Evolutionary conservation across 1,140 invertebrate species (phyloP).

Genomic region (Galleria mellonella): DNA sequence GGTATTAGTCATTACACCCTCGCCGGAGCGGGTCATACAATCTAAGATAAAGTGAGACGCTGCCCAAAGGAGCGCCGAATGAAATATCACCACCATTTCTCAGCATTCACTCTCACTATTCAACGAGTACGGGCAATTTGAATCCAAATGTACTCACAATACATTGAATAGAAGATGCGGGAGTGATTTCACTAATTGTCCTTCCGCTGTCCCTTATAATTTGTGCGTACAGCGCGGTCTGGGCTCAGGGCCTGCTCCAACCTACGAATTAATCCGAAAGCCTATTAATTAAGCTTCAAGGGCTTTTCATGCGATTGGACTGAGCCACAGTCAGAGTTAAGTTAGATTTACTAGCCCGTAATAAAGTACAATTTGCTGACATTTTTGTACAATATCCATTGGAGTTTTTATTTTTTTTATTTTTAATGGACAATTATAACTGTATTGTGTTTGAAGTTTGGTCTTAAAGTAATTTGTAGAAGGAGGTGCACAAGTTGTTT

Average conservation of each 20-base stretch:
- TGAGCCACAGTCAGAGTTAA: conserved; percentile 1
- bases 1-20: not conserved
- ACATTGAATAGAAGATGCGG: conserved; percentile 1
- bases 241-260: not conserved
- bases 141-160: not conserved
- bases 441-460: no score
- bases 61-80: not conserved
- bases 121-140: no score
- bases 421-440: no score
- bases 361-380: not conserved
- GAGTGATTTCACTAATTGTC: conserved; percentile 12
- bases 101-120: not conserved
- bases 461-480: no score
- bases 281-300: conserved; percentile 15
- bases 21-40: not conserved
- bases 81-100: not conserved
- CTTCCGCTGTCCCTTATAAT: conserved; percentile 10
- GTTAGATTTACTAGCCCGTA: conserved; percentile 3
- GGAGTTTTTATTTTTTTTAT: no score
- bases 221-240: conserved; percentile 1
- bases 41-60: not conserved
- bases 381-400: not conserved
- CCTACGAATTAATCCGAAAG: conserved; percentile 11
- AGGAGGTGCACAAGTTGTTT: no score
- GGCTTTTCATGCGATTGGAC: conserved; percentile 4